Conservation (phyloP, 2,113 vertebrate genomes). For the Syngnathus scovelli region DNA sequence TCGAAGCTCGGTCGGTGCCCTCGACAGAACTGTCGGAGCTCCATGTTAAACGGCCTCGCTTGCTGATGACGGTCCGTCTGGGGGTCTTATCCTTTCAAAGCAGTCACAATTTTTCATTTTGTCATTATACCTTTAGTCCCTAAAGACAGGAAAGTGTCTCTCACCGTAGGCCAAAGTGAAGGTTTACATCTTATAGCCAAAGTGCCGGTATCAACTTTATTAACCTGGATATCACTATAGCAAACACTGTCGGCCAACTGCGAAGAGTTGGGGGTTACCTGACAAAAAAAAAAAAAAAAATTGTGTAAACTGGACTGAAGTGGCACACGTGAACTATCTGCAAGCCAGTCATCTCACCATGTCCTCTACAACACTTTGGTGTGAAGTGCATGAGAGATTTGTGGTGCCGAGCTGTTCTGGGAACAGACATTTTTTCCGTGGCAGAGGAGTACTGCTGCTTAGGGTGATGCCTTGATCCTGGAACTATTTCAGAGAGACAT, state of each 20-base stretch:
- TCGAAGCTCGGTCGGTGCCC: conserved; percentile 33
- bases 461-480: conserved; percentile 53
- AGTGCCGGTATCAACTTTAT: conserved; percentile 43
- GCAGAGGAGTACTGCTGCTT: conserved; percentile 70
- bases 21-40: conserved; percentile 40
- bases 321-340: not conserved
- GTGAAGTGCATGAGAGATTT: conserved; percentile 42
- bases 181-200: conserved; percentile 15
- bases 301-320: not conserved
- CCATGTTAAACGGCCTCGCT: conserved; percentile 44
- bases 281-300: not conserved
- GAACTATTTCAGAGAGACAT: not conserved
- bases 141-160: conserved; percentile 6
- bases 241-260: conserved; percentile 45
- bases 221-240: conserved; percentile 54
- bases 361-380: conserved; percentile 36
- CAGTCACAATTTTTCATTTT: not conserved
- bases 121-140: not conserved
- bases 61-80: conserved; percentile 41
- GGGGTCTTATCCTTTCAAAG: conserved; percentile 56
- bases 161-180: conserved; percentile 56
- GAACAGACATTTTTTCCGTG: conserved; percentile 42
- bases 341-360: conserved; percentile 32
- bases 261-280: conserved; percentile 49
- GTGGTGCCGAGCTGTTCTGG: conserved; percentile 39